These are phyloP conservation scores for Philopotamus ludificatus DNA, from an alignment of 1,140 invertebrate species.

Conservation along the genomic window DNA sequence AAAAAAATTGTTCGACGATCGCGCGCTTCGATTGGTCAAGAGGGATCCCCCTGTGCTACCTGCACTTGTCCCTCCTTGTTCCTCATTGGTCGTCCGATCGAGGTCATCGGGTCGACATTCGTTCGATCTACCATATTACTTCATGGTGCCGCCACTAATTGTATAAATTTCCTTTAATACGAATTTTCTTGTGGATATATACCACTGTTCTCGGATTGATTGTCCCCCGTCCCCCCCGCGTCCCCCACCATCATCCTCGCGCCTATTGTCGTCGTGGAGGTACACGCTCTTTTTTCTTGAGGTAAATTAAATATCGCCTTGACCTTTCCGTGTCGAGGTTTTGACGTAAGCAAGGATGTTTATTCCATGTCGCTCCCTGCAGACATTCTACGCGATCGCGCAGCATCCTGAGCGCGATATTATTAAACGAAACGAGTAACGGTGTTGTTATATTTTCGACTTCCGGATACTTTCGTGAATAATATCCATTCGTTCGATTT, in stretches of 20 bases:
- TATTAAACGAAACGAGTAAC: no score
- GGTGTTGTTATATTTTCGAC: no score
- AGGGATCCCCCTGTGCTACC: slow-evolving; percentile 14
- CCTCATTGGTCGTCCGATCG: slow-evolving; percentile 25
- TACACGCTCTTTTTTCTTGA: no score
- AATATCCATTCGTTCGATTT: no score
- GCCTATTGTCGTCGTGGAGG: no score
- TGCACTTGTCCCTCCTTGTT: slow-evolving; percentile 20
- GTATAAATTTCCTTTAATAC: slow-evolving; percentile 7
- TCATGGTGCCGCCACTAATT: slow-evolving; percentile 17
- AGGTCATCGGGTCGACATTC: slow-evolving; percentile 28
- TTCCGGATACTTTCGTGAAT: no score
- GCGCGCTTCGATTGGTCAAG: slow-evolving; percentile 15
- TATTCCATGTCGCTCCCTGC: no score
- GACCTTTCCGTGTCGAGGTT: no score
- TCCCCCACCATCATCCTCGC: neutral
- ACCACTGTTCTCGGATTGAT: neutral
- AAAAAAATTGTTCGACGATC: neutral
- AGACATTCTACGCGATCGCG: no score
- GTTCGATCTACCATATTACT: slow-evolving; percentile 22
- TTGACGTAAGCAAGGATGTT: no score
- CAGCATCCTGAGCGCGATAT: no score
- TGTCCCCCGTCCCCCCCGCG: neutral
- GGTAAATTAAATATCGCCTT: no score
- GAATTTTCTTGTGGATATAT: neutral